These are phyloP conservation scores for Drosophila nannoptera DNA, from an alignment of 1,140 invertebrate species.

Conservation along the genomic window DNA sequence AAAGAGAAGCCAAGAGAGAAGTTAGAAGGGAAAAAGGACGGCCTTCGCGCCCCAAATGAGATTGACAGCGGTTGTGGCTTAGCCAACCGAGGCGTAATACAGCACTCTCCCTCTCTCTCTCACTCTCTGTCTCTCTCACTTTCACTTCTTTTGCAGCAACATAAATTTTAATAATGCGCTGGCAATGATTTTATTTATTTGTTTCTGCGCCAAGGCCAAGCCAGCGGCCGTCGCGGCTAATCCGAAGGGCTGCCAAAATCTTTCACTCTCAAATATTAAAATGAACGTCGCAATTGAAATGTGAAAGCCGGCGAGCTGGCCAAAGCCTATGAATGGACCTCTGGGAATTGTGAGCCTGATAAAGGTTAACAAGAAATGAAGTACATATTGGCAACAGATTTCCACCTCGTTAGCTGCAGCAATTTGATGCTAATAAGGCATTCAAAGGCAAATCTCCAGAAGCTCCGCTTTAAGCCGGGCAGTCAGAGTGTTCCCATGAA, in stretches of 20 bases:
- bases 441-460: too few species aligned
- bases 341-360: background rate
- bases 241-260: constrained; percentile 30
- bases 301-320: constrained; percentile 3
- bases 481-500: too few species aligned
- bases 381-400: background rate
- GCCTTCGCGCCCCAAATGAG: constrained; percentile 38
- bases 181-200: constrained; percentile 42
- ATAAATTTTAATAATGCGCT: constrained; percentile 62
- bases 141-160: constrained; percentile 28
- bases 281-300: constrained; percentile 39
- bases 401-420: background rate
- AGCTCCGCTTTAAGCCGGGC: too few species aligned
- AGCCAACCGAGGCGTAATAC: constrained; percentile 33
- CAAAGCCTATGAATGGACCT: background rate
- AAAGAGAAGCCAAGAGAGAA: background rate
- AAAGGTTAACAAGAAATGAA: constrained; percentile 11
- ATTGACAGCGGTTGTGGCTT: constrained; percentile 62
- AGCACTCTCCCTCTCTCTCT: background rate
- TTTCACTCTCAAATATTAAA: constrained; percentile 57
- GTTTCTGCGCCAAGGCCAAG: constrained; percentile 22
- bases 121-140: background rate
- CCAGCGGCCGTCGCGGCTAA: constrained; percentile 13
- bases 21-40: constrained; percentile 15
- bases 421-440: too few species aligned